Evolutionary conservation across 2,888 invertebrate species (phyloP).

Genomic region (Neoitamus cyanurus): DNA sequence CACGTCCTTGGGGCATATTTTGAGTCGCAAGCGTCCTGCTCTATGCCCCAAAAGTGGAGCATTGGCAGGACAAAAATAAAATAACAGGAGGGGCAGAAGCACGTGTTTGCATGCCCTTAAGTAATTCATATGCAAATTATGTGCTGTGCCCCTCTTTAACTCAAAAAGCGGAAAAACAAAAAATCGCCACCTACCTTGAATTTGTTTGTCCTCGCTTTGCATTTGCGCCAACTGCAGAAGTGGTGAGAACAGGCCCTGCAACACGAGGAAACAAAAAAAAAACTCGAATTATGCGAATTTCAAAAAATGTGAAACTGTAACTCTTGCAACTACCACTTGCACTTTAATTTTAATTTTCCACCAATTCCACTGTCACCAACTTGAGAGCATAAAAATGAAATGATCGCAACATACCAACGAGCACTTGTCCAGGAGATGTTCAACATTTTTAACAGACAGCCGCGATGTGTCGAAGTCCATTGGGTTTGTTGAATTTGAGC

Average conservation of each 20-base stretch:
- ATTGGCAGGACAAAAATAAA: background rate
- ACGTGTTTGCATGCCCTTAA: background rate
- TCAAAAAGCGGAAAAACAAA: background rate
- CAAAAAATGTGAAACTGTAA: background rate
- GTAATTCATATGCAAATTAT: background rate
- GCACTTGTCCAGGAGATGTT: conserved; percentile 53
- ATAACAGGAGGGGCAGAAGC: background rate
- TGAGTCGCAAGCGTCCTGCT: no score
- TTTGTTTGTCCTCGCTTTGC: conserved; percentile 54
- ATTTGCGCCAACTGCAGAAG: conserved; percentile 54
- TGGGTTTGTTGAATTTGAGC: conserved; percentile 16
- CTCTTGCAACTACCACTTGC: background rate
- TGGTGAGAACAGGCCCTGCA: conserved; percentile 53
- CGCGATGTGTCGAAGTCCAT: conserved; percentile 40
- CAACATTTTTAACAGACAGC: conserved; percentile 52
- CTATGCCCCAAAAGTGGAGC: no score
- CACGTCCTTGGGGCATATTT: no score
- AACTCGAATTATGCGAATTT: background rate
- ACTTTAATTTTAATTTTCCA: background rate
- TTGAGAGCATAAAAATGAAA: no score
- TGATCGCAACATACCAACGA: conserved; percentile 52
- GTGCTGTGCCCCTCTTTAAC: background rate
- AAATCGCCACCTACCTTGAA: conserved; percentile 52
- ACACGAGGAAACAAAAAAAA: background rate
- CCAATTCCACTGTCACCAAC: background rate